Base-by-base conservation (phyloP, 2,113 vertebrate species). In the Motacilla tschutschensis region DNA sequence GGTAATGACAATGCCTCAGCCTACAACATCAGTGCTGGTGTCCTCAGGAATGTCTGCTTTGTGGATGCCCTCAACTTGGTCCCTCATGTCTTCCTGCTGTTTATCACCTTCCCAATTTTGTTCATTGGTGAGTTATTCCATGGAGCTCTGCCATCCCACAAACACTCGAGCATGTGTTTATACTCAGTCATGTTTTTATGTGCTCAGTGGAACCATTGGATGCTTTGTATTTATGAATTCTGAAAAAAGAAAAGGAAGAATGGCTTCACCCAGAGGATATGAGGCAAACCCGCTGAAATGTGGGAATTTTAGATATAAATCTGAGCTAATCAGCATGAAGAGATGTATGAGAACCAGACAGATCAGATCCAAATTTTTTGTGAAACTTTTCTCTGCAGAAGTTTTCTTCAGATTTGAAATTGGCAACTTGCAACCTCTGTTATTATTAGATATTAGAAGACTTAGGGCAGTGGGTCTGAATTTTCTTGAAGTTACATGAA, bases 101-200 rank as follows among this genome's bases (percentile, higher is more conserved):
- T 99, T 93, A 99, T 99, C 96, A 99, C 99, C 83, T 99, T 99
- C 93, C 99, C 99, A 25, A 99, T 99, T 94, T 96, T 99, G 83
- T 99, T 99, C 90, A 99, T 99, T 36, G 99, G 99, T 99, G 95
- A 94, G 98, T 96, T 89, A 55, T 33, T 36, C 58, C 18, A 1
- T 36, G 5, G 36, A 59, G 14, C 20, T 24, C 10, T 87, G 54
- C 36, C 38, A 55, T 40, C 31, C 25, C 51, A 20, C 22, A 38
- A 67, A 72, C 10, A 13, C 19, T 44, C 3, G 5, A 54, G 14
- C 22, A 3, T 41, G 24, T 63, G 4, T 54, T 83, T 79, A 15
- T 46, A 51, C 10, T 76, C 18, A 9, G 36, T 16, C 33, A 11
- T 48, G 43, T 65, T 78, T 50, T 14, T 8, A 28, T 28, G n/a